A percentile compares a stretch with the other conserved stretches of the same genome.
phyloP scores from a whole-genome alignment of 2,797 vertebrate genomes.

The Rhincodon typus region DNA sequence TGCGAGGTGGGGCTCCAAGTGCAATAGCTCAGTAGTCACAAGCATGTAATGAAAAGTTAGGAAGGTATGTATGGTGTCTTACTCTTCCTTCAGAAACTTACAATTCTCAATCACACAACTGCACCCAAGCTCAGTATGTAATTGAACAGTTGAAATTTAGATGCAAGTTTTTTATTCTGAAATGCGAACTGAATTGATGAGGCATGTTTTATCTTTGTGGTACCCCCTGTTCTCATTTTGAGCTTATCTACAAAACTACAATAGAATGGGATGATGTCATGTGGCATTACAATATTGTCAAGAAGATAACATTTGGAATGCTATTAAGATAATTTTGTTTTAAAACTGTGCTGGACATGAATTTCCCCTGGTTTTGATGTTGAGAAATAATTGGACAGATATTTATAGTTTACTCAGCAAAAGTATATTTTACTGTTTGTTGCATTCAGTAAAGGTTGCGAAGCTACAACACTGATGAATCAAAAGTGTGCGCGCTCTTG shows the following conservation, averaged over 20 bases:
- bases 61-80: neutral
- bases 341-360: neutral
- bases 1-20: neutral
- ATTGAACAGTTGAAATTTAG: neutral
- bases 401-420: neutral
- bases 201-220: neutral
- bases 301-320: slow-evolving; percentile 12
- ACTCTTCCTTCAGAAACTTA: too few species aligned
- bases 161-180: neutral
- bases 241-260: neutral
- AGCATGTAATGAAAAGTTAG: neutral
- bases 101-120: neutral
- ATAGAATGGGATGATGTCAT: neutral
- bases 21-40: neutral
- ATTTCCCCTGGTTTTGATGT: neutral
- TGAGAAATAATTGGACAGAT: neutral
- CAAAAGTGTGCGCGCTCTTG: neutral
- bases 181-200: neutral
- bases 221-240: neutral
- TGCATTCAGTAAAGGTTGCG: neutral
- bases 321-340: slow-evolving; percentile 3
- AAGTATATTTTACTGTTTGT: neutral
- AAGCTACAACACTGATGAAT: neutral
- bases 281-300: neutral
- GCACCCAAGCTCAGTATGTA: neutral